Percentiles rank a stretch among this genome's conserved stretches.
Conservation (phyloP, 2,797 vertebrate genomes). For the Gobionotothen gibberifrons region DNA sequence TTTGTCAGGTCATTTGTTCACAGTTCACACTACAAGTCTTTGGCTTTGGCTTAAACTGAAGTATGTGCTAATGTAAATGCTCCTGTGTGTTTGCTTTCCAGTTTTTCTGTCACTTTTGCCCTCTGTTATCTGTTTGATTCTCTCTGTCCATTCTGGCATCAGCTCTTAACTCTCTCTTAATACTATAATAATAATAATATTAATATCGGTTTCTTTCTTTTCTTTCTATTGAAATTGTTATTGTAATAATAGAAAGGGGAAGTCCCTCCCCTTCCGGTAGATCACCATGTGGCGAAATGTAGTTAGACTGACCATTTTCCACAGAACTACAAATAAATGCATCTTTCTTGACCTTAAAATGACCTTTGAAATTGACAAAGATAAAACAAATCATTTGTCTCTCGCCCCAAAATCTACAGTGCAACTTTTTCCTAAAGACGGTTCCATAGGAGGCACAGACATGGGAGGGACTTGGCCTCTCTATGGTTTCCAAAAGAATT, state of each 20-base stretch:
- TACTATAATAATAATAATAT: too few species aligned
- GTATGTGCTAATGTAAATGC: slow-evolving; percentile 10
- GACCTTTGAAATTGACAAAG: too few species aligned
- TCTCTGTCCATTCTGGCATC: slow-evolving; percentile 11
- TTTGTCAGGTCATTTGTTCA: not conserved
- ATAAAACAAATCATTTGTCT: not conserved
- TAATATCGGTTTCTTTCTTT: not conserved
- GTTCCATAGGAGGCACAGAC: not conserved
- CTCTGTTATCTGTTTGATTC: slow-evolving; percentile 5
- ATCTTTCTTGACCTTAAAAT: too few species aligned
- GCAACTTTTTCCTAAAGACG: not conserved
- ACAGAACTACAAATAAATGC: too few species aligned
- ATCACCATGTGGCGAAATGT: too few species aligned
- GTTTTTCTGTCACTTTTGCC: slow-evolving; percentile 14
- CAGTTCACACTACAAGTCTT: not conserved
- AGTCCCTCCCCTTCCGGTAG: not conserved
- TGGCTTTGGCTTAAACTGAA: not conserved
- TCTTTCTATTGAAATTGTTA: not conserved
- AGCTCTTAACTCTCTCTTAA: not conserved
- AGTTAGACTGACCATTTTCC: too few species aligned
- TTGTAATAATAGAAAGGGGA: not conserved
- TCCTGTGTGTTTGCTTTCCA: slow-evolving; percentile 25
- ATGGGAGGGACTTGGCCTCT: not conserved
- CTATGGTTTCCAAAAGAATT: not conserved
- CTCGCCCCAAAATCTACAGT: not conserved